These are phyloP conservation scores for Drosophila bipectinata DNA, from an alignment of 1,140 invertebrate genomes.

Conservation along the genomic window DNA sequence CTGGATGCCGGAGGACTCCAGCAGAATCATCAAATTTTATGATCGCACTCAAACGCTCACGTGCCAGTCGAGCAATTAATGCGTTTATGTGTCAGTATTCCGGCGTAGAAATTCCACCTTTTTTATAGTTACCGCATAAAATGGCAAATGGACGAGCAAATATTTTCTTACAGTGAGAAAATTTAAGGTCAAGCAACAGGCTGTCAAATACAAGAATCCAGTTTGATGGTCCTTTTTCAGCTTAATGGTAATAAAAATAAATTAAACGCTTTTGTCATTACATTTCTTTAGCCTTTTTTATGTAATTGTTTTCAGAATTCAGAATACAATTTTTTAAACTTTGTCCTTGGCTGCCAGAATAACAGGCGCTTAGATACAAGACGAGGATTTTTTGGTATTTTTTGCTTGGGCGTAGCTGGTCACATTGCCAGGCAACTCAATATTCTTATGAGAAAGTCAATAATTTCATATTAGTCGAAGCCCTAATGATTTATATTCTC, in stretches of 20 bases:
- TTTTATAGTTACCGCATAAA: slow-evolving; percentile 66
- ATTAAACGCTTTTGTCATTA: background rate
- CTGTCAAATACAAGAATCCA: background rate
- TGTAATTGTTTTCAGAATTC: too few relatives aligned
- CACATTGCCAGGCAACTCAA: too few relatives aligned
- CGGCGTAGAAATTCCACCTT: slow-evolving; percentile 53
- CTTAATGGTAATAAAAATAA: background rate
- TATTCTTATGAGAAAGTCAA: too few relatives aligned
- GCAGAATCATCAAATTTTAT: slow-evolving; percentile 68
- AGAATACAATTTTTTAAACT: too few relatives aligned
- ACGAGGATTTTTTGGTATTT: too few relatives aligned
- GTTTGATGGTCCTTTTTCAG: background rate
- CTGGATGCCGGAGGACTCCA: slow-evolving; percentile 27
- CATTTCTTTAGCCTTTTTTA: too few relatives aligned
- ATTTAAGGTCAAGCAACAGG: background rate
- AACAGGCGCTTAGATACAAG: too few relatives aligned
- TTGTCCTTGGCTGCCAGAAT: too few relatives aligned
- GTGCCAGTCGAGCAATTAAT: slow-evolving; percentile 67
- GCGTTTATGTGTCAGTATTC: slow-evolving; percentile 45
- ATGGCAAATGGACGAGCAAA: background rate
- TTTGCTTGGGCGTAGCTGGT: too few relatives aligned
- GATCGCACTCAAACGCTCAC: slow-evolving; percentile 60
- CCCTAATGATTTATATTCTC: too few relatives aligned
- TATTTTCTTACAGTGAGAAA: slow-evolving; percentile 5
- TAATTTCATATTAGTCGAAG: too few relatives aligned